Percentiles rank a stretch among this genome's conserved stretches.
phyloP scores from a whole-genome alignment of 2,113 vertebrate species.

The Polyodon spathula region DNA sequence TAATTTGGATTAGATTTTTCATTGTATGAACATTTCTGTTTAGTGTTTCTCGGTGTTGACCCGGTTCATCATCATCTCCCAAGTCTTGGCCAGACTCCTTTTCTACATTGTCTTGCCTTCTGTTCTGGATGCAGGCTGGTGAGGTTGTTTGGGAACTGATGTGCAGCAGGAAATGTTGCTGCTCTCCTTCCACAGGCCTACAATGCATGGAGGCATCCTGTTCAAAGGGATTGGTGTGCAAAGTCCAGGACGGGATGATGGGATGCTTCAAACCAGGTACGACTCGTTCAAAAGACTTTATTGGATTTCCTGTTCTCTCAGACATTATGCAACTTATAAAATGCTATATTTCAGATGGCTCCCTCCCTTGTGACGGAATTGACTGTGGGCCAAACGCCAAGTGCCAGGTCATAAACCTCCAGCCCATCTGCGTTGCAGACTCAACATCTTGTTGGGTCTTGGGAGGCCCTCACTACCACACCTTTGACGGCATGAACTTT shows the following conservation, averaged over 20 bases:
- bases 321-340: background rate
- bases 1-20: too few species aligned
- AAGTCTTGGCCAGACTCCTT: slow-evolving; percentile 4
- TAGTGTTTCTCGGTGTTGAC: too few species aligned
- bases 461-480: slow-evolving; percentile 28
- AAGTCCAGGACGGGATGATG: background rate
- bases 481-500: slow-evolving; percentile 33
- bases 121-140: background rate
- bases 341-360: background rate
- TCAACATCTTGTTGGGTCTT: slow-evolving; percentile 23
- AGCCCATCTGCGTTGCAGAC: background rate
- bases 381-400: too few species aligned
- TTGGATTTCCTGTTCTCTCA: background rate
- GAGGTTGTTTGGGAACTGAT: background rate
- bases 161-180: background rate
- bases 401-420: too few species aligned
- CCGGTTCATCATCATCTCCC: too few species aligned
- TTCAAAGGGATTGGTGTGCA: background rate
- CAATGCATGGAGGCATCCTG: background rate
- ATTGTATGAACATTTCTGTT: too few species aligned
- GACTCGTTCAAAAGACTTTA: too few species aligned
- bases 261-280: too few species aligned
- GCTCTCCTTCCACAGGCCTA: background rate
- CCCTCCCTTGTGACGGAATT: too few species aligned
- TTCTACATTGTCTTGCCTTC: slow-evolving; percentile 14